Evolutionary conservation across 2,113 vertebrate species (phyloP).

Genomic region (Columbina picui): DNA sequence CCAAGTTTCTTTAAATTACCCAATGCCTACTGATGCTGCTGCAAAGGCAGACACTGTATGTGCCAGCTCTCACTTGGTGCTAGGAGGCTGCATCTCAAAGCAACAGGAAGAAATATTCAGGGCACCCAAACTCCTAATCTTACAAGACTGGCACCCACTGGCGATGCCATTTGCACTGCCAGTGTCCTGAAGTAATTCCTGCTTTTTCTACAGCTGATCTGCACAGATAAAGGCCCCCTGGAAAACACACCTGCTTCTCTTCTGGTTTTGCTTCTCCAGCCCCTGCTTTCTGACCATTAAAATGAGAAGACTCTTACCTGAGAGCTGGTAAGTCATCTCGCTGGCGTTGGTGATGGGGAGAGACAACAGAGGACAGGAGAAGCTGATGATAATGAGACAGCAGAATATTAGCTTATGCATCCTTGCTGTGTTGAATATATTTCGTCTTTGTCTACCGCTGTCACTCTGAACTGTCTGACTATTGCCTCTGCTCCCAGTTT

Average conservation of each 20-base stretch:
- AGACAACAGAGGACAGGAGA: constrained; percentile 48
- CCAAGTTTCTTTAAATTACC: neutral
- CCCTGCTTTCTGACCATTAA: neutral
- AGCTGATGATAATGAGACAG: constrained; percentile 61
- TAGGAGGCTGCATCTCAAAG: neutral
- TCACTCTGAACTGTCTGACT: neutral
- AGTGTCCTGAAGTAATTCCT: neutral
- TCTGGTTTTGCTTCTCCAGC: neutral
- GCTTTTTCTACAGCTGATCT: neutral
- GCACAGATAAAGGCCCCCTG: neutral
- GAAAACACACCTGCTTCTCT: neutral
- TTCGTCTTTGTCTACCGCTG: neutral
- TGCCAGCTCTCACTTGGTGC: neutral
- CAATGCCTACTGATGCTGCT: neutral
- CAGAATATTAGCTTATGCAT: constrained; percentile 69
- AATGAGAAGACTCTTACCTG: constrained; percentile 68
- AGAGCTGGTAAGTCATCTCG: constrained; percentile 27
- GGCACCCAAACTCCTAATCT: neutral
- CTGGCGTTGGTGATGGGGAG: constrained; percentile 37
- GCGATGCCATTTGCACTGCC: neutral
- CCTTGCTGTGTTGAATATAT: neutral
- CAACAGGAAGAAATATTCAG: neutral
- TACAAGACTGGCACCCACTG: neutral
- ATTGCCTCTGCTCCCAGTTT: constrained; percentile 32
- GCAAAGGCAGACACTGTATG: neutral